phyloP scores from a whole-genome alignment of 2,888 invertebrate genomes.

The Zonitis immaculata region DNA sequence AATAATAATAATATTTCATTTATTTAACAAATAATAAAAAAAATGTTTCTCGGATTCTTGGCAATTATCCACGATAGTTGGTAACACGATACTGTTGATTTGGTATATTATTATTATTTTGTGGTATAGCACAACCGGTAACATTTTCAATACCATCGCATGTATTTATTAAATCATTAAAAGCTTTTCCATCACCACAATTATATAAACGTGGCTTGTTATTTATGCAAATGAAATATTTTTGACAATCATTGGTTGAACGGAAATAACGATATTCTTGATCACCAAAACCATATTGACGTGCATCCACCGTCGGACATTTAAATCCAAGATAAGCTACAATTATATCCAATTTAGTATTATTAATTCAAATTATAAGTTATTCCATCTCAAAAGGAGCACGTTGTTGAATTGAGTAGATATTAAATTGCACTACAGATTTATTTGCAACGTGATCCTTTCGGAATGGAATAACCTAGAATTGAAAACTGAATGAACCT shows the following conservation, averaged over 20 bases:
- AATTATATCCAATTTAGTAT: constrained; percentile 29
- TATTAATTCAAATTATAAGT: no score
- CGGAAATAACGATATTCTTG: constrained; percentile 54
- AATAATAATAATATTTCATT: no score
- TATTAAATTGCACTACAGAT: no score
- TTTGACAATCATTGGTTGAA: constrained; percentile 65
- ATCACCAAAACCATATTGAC: constrained; percentile 44
- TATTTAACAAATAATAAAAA: no score
- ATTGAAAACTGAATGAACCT: constrained; percentile 52
- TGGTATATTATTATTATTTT: constrained; percentile 8
- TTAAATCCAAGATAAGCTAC: constrained; percentile 72
- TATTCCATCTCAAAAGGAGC: no score
- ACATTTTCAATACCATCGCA: constrained; percentile 79
- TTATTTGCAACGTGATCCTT: no score
- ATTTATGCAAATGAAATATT: constrained; percentile 73
- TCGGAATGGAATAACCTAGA: no score
- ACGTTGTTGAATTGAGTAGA: no score
- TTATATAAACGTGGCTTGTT: constrained; percentile 68
- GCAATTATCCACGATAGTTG: neutral
- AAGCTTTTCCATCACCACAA: constrained; percentile 74
- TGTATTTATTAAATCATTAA: constrained; percentile 64
- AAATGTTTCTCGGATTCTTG: no score
- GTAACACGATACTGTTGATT: constrained; percentile 11
- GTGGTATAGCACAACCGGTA: constrained; percentile 58
- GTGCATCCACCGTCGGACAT: constrained; percentile 61